A percentile compares a stretch with the other conserved stretches of the same genome.
Evolutionary conservation across 35 echinoderm and acorn worm species (phyloP).

Genomic region (Nesometra sesokonis): DNA sequence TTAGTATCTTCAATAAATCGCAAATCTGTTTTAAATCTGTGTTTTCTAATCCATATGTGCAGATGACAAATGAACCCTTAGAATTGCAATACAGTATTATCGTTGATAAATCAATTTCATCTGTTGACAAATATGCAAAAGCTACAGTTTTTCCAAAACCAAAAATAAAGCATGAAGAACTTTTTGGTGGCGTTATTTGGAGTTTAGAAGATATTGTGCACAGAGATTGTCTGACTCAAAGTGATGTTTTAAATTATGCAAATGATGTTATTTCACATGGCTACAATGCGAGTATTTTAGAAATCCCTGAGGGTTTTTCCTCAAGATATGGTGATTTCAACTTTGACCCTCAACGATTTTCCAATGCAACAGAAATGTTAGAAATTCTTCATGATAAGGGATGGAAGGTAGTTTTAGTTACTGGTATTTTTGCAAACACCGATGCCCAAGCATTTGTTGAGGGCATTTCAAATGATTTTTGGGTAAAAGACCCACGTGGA

Average conservation of each 20-base stretch:
- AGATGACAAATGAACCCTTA: neutral
- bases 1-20: conserved; percentile 9
- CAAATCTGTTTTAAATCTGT: conserved; percentile 31
- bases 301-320: conserved; percentile 47
- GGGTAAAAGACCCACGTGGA: conserved; percentile 53
- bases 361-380: conserved; percentile 24
- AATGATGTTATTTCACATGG: neutral
- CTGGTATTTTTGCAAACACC: conserved; percentile 44
- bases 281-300: conserved; percentile 8
- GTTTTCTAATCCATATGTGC: conserved; percentile 5
- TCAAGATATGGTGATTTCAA: conserved; percentile 54
- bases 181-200: conserved; percentile 24
- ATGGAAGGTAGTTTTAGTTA: conserved; percentile 30
- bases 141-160: conserved; percentile 9
- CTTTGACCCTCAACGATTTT: conserved; percentile 47
- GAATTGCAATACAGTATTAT: conserved; percentile 32
- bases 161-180: neutral
- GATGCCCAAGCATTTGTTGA: conserved; percentile 49
- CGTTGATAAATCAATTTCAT: neutral
- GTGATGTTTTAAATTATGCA: neutral
- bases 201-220: conserved; percentile 1
- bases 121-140: conserved; percentile 16
- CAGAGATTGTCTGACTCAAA: neutral
- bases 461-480: conserved; percentile 23
- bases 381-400: conserved; percentile 24